Percentiles rank a stretch among this genome's conserved stretches.
phyloP scores from a whole-genome alignment of 2,113 vertebrate species.

The Arenaria interpres region DNA sequence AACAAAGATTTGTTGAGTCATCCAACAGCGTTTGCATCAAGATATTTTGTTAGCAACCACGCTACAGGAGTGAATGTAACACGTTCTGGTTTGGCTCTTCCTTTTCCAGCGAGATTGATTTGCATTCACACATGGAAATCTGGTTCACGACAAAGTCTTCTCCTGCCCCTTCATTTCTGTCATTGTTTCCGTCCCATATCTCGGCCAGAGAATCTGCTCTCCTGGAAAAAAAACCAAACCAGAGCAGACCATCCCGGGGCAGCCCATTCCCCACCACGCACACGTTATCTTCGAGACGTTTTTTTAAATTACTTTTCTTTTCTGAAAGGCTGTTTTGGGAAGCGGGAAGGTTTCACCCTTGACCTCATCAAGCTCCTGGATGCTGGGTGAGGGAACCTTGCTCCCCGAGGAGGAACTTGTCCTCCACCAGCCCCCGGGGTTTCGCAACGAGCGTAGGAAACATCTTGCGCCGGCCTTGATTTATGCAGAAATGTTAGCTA shows the following conservation, averaged over 20 bases:
- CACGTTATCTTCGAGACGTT: neutral
- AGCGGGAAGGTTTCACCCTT: neutral
- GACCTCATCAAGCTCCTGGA: neutral
- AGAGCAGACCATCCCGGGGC: neutral
- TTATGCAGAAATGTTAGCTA: slow-evolving; percentile 71
- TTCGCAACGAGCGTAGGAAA: slow-evolving; percentile 69
- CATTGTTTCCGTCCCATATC: neutral
- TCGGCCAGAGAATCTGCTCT: neutral
- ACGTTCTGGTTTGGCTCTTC: slow-evolving; percentile 29
- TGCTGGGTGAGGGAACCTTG: neutral
- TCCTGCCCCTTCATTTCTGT: slow-evolving; percentile 11
- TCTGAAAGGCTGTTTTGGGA: neutral
- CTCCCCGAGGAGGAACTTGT: slow-evolving; percentile 55
- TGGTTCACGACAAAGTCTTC: slow-evolving; percentile 28
- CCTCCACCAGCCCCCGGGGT: slow-evolving; percentile 20
- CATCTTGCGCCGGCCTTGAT: slow-evolving; percentile 69
- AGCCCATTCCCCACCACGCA: neutral
- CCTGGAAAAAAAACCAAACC: neutral
- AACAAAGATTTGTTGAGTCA: slow-evolving; percentile 49
- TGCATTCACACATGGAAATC: slow-evolving; percentile 30
- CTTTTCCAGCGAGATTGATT: slow-evolving; percentile 6
- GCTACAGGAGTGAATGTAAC: slow-evolving; percentile 39
- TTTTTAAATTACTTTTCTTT: neutral
- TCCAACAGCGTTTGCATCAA: neutral
- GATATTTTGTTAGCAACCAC: slow-evolving; percentile 44